phyloP scores from a whole-genome alignment of 92 coral and sea anemone species.

The Zoanthus gigantus region DNA sequence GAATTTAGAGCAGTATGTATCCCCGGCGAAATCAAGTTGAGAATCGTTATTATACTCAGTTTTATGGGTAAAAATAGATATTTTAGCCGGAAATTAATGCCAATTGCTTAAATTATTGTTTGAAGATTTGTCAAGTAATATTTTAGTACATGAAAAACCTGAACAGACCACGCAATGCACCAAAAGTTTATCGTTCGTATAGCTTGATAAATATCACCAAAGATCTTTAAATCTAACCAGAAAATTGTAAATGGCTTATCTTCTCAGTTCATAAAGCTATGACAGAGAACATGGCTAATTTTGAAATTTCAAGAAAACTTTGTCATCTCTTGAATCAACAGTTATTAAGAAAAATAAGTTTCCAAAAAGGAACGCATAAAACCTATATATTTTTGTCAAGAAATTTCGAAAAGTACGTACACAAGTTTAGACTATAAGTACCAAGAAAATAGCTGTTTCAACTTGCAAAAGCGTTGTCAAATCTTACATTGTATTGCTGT shows the following conservation, averaged over 20 bases:
- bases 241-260: too few relatives aligned
- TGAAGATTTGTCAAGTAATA: too few relatives aligned
- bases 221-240: background rate
- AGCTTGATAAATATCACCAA: too few relatives aligned
- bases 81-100: too few relatives aligned
- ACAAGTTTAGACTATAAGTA: background rate
- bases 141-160: too few relatives aligned
- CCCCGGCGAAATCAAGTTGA: background rate
- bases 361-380: background rate
- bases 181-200: too few relatives aligned
- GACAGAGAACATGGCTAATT: background rate
- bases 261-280: background rate
- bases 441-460: background rate
- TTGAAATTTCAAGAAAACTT: background rate
- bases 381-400: slow-evolving; percentile 21
- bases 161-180: too few relatives aligned
- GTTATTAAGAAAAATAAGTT: background rate
- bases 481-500: background rate
- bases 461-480: background rate
- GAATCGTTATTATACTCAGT: background rate
- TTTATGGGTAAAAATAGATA: background rate
- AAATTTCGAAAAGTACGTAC: background rate
- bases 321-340: slow-evolving; percentile 34
- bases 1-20: background rate
- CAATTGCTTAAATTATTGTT: too few relatives aligned